Conservation (phyloP, 2,113 vertebrate genomes). For the Coracopsis vasa region DNA sequence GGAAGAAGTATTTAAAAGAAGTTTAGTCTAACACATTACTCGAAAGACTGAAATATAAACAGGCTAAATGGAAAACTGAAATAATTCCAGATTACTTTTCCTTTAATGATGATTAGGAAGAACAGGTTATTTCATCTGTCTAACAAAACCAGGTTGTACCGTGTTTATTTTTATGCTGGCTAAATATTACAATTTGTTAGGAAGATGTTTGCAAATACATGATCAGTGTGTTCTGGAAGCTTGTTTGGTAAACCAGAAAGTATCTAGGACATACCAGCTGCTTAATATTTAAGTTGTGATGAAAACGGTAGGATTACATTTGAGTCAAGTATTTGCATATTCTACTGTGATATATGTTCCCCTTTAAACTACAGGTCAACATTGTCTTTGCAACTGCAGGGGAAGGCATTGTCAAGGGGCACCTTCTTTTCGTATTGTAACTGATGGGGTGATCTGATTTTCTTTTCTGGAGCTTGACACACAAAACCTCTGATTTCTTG, state of each 20-base stretch:
- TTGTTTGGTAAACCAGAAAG: not conserved
- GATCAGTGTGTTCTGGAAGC: not conserved
- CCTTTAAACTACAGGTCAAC: not conserved
- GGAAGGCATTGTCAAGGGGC: not conserved
- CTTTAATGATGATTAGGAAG: not conserved
- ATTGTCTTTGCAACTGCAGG: not conserved
- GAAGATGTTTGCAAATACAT: not conserved
- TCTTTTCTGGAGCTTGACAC: not conserved
- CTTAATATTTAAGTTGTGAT: not conserved
- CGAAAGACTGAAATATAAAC: not conserved
- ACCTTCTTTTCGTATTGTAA: not conserved
- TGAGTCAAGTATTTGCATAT: not conserved
- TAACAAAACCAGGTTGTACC: not conserved
- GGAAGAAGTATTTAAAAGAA: not conserved
- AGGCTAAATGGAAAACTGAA: not conserved
- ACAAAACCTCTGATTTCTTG: not conserved
- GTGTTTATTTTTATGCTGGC: not conserved
- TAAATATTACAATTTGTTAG: not conserved
- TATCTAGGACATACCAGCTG: not conserved
- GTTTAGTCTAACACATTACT: not conserved
- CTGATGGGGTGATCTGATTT: not conserved
- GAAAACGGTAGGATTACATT: not conserved
- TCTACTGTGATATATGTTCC: not conserved
- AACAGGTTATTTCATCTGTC: not conserved
- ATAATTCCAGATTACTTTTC: not conserved